Conservation (phyloP, 2,888 invertebrate genomes). For the Junonia oenone region DNA sequence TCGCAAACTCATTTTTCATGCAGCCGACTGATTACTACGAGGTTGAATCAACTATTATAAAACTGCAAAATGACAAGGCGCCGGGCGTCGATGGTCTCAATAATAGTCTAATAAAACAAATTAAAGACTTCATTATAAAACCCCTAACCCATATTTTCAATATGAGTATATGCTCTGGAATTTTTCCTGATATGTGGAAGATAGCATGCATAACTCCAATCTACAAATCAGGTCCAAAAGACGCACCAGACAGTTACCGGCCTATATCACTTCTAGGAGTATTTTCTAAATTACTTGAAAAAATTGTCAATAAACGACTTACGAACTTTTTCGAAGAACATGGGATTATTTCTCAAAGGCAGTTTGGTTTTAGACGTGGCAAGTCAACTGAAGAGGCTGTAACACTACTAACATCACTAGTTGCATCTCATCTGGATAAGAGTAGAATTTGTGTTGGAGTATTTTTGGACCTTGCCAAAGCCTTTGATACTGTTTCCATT, state of each 20-base stretch:
- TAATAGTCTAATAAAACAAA: neutral
- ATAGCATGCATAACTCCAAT: too few relatives aligned
- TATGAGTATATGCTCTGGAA: too few relatives aligned
- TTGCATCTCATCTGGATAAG: neutral
- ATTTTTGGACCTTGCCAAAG: constrained; percentile 1
- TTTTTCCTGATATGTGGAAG: too few relatives aligned
- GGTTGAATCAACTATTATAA: too few relatives aligned
- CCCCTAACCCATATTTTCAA: neutral
- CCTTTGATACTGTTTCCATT: too few relatives aligned
- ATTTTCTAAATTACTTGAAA: neutral
- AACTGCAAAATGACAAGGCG: too few relatives aligned
- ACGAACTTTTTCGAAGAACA: neutral
- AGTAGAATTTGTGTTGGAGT: neutral
- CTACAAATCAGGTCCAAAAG: neutral
- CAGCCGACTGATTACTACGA: too few relatives aligned
- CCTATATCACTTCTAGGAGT: neutral
- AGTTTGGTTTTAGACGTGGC: neutral
- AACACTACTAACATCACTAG: neutral
- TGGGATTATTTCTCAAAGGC: neutral
- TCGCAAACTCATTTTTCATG: too few relatives aligned
- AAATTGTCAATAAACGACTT: neutral
- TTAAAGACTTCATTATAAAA: neutral
- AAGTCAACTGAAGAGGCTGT: constrained; percentile 2
- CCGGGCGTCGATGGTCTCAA: neutral
- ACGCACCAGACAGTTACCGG: neutral